Base-by-base conservation (phyloP, 2,113 vertebrate species). In the Ciconia boyciana region DNA sequence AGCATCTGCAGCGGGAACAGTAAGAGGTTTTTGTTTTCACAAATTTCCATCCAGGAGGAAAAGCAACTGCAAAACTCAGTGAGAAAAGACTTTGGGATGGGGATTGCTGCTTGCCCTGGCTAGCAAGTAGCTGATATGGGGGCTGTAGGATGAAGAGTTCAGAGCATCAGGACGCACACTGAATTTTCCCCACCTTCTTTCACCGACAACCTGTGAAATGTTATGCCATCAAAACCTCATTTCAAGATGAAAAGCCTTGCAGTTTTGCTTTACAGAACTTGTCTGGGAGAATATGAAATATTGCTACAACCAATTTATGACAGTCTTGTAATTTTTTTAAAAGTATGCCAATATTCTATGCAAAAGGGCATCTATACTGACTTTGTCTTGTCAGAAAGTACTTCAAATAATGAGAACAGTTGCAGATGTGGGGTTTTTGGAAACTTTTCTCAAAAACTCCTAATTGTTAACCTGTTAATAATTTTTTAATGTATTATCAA, bases 201-300 rank as follows among this genome's bases (percentile, higher is more conserved):
- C 41, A 34, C 13, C 31, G 9, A 44, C 9, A 7, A 22, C 0
- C 0, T 22, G 11, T 52, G 28, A 57, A 22, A 13, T 32, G 4
- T 4, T 25, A 7, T 11, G 6, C 28, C 4, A 20, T 54, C 15
- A 31, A 75, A 89, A 43, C 10, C 10, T 51, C 11, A 32, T 60
- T 64, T 89, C 13, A 55, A 48, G 21, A 8, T 36, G 6, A 81
- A 62, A 5, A 76, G 4, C 19, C 17, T 43, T 69, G 34, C 18
- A 28, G 25, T 51, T 71, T 64, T 3, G 0, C 16, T 87, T 84
- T 62, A 13, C 18, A 68, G 43, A 62, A 28, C 14, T 66, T 34
- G 4, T 44, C 24, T 46, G 11, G 4, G 20, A 61, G 4, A 4
- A 39, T 79, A 34, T 34, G 19, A 77, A 43, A 46, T 55, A 32